phyloP scores from a whole-genome alignment of 2,113 vertebrate species.

The Spermophilus dauricus region DNA sequence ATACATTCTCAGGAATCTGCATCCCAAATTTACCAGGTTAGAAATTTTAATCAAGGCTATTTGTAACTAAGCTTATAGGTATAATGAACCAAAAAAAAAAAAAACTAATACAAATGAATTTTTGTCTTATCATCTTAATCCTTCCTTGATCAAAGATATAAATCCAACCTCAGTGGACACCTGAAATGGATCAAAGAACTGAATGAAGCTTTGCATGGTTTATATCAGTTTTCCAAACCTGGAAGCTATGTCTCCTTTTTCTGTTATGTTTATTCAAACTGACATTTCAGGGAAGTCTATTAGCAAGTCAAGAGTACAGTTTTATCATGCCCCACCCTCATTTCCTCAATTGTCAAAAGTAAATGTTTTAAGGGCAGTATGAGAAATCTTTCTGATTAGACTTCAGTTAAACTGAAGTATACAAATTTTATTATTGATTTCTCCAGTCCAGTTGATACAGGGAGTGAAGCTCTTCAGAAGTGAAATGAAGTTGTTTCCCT shows the following conservation, averaged over 20 bases:
- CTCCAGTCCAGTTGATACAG: not conserved
- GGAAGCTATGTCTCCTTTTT: slow-evolving; percentile 3
- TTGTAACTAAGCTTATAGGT: not conserved
- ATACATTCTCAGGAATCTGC: not conserved
- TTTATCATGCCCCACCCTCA: not conserved
- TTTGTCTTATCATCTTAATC: not conserved
- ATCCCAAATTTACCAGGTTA: not conserved
- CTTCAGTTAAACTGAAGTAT: not conserved
- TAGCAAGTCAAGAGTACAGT: not conserved
- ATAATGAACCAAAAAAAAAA: not conserved
- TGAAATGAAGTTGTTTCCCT: not conserved
- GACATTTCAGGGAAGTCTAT: slow-evolving; percentile 24
- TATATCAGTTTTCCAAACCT: slow-evolving; percentile 31
- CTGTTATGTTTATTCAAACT: slow-evolving; percentile 38
- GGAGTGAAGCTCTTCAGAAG: not conserved
- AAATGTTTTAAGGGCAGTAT: not conserved
- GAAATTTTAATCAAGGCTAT: not conserved
- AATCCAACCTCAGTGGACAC: not conserved
- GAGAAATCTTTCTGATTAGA: not conserved
- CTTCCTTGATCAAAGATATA: slow-evolving; percentile 31
- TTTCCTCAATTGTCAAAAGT: not conserved
- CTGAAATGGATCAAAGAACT: not conserved
- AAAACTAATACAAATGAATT: not conserved
- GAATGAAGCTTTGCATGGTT: not conserved
- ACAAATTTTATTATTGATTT: not conserved